Base-by-base conservation (phyloP, 2,797 vertebrate species). In the Alosa sapidissima region DNA sequence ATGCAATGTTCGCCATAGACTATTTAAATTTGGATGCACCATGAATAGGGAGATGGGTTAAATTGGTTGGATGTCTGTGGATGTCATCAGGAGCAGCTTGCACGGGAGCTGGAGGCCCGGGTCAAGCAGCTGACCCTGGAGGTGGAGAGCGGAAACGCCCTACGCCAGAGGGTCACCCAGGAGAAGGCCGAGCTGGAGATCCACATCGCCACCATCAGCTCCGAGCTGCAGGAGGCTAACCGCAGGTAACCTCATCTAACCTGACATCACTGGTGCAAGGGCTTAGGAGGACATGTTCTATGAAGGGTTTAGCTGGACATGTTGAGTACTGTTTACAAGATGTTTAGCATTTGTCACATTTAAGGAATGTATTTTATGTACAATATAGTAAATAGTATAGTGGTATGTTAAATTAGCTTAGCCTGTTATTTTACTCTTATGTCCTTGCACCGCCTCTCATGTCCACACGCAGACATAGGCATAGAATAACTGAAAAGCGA, bases 121-220 rank as follows among this genome's bases (percentile, higher is more conserved):
- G 96, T 97, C 85, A 96, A 97, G 89, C 97, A 97, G 91, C 94
- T 97, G 91, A 96, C 96, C 0, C 90, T 93, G 84, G 97, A 98
- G 91, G 95, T 96, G 85, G 97, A 98, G 90, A 97, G 94, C 9
- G 96, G 95, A 85, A 95, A 95, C 81, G 68, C 92, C 3, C 95
- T 97, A 72, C 94, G 92, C 24, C 97, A 97, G 88, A 98, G 94
- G 88, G 91, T 98, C 82, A 94, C 91, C 49, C 96, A 98, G 87
- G 97, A 99, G 89, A 99, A 98, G 92, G 82, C 88, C 2, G 95
- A 97, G 89, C 90, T 97, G 86, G 98, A 99, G 83, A 92, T 96
- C 87, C 93, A 92, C 16, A 94, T 96, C 84, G 93, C 93, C 41
- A 89, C 93, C 85, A 21, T 93, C 90, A 24, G 93, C 7, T 89